A percentile compares a stretch with the other conserved stretches of the same genome.
phyloP scores from a whole-genome alignment of 2,888 invertebrate species.

The Drosophila histrio region DNA sequence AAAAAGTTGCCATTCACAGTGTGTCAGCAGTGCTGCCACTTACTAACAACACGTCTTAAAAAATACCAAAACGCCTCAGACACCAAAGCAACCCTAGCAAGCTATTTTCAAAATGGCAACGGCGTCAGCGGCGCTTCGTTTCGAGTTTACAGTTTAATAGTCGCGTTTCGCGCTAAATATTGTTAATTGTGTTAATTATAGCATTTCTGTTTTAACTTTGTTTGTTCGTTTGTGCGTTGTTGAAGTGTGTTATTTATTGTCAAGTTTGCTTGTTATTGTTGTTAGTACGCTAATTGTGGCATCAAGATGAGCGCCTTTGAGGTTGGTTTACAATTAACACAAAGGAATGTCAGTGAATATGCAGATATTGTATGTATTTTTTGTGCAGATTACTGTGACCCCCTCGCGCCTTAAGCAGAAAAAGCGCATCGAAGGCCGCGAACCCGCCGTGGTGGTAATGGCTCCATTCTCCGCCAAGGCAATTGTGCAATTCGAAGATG shows the following conservation, averaged over 20 bases:
- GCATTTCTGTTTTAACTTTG: slow-evolving; percentile 9
- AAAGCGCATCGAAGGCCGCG: slow-evolving; percentile 82
- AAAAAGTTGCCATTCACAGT: slow-evolving; percentile 21
- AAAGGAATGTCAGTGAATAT: not conserved
- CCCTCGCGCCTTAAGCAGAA: slow-evolving; percentile 81
- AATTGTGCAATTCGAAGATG: slow-evolving; percentile 88
- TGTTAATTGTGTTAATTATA: slow-evolving; percentile 46
- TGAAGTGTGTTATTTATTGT: slow-evolving; percentile 19
- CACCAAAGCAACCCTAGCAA: slow-evolving; percentile 32
- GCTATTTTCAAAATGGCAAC: slow-evolving; percentile 60
- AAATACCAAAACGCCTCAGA: slow-evolving; percentile 37
- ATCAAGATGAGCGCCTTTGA: slow-evolving; percentile 83
- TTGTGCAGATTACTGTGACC: slow-evolving; percentile 80
- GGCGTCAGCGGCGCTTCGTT: slow-evolving; percentile 48
- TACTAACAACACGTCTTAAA: not conserved
- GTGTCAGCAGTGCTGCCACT: not conserved
- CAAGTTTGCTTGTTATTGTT: not conserved
- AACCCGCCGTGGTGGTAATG: slow-evolving; percentile 85
- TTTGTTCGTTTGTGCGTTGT: slow-evolving; percentile 14
- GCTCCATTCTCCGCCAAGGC: slow-evolving; percentile 89
- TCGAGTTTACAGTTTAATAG: slow-evolving; percentile 36
- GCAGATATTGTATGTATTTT: not conserved
- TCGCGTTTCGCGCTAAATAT: slow-evolving; percentile 7
- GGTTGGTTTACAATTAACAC: slow-evolving; percentile 61
- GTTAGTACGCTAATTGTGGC: not conserved